Conservation (phyloP, 2,888 invertebrate genomes). For the Torymus auratus region DNA sequence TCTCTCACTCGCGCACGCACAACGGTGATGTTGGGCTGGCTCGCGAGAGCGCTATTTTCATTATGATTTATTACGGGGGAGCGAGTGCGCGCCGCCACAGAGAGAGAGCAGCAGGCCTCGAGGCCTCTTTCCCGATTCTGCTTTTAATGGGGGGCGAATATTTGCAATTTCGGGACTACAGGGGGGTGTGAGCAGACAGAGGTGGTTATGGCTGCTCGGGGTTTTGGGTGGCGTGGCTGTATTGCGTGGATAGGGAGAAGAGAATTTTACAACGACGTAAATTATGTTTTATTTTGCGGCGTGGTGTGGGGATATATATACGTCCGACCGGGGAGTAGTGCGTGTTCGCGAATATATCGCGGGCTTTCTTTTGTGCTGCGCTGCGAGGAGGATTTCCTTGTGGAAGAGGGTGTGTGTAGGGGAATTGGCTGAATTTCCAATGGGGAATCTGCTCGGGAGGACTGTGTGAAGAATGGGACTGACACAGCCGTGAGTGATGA, state of each 20-base stretch:
- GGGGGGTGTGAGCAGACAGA: neutral
- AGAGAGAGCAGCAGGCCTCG: neutral
- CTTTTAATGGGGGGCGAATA: constrained; percentile 53
- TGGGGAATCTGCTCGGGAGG: too few species aligned
- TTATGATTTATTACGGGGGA: constrained; percentile 55
- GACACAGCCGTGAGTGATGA: too few species aligned
- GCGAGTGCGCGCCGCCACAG: neutral
- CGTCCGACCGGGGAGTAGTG: too few species aligned
- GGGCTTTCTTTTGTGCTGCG: too few species aligned
- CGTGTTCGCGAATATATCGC: too few species aligned
- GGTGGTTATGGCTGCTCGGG: neutral
- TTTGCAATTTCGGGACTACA: constrained; percentile 48
- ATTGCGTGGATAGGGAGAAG: constrained; percentile 23
- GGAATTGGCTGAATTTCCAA: too few species aligned
- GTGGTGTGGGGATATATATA: neutral
- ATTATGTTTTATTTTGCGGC: constrained; percentile 46
- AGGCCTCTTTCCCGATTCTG: constrained; percentile 47
- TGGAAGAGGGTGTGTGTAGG: too few species aligned
- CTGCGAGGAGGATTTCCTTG: too few species aligned
- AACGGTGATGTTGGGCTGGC: constrained; percentile 14
- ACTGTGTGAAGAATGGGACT: too few species aligned
- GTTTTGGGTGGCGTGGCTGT: neutral
- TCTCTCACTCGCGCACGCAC: too few species aligned
- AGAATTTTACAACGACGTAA: constrained; percentile 46
- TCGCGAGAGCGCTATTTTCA: constrained; percentile 33